Base-by-base conservation (phyloP, 1,140 invertebrate genomes). In the Drosophila kohkoa region DNA sequence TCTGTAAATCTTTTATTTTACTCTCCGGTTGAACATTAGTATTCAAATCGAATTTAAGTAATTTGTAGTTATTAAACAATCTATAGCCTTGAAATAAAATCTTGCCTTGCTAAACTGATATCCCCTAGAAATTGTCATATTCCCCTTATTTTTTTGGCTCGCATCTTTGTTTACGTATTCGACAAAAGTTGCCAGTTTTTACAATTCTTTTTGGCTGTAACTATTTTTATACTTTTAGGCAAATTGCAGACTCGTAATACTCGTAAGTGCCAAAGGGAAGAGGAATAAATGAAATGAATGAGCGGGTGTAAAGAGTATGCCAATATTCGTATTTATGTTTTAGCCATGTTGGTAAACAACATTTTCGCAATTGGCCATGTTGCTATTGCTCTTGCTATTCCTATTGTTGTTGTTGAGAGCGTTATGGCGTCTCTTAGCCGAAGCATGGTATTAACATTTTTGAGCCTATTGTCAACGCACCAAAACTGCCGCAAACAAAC, bases 151-250 rank as follows among this genome's bases (percentile, higher is more conserved):
- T 55, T 58, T 68, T 89, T 89, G 80, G 77, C 83, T 75, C 70
- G 70, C 74, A 80, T 78, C 80, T 88, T 83, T 88, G 81, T 88
- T 88, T 88, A 89, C 80, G 65, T 68, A 65, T 86, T 74, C 70
- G 2, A 15, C 67, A 81, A 79, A 72, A 79, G 54, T 77, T 63
- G 60, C 38, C 72, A 71, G 58, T 55, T 82, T 69, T 59, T 66
- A 60, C 30, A 8, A 28, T 54, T 54, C 11, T 28, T 32, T 32
- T 54, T 54, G 28, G 16, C 2, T 48, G 35, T 46, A 45, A 54
- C 64, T 79, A 69, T 88, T 81, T 87, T 77, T 83, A 81, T 70
- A 88, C 80, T 88, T 75, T 88, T 88, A 88, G 38, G 77, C 74
- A 88, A 88, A 88, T 88, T 88, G 85, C 85, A 75, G 75, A 11